phyloP scores from a whole-genome alignment of 35 echinoderm and acorn worm species.

The Heliocidaris tuberculata region DNA sequence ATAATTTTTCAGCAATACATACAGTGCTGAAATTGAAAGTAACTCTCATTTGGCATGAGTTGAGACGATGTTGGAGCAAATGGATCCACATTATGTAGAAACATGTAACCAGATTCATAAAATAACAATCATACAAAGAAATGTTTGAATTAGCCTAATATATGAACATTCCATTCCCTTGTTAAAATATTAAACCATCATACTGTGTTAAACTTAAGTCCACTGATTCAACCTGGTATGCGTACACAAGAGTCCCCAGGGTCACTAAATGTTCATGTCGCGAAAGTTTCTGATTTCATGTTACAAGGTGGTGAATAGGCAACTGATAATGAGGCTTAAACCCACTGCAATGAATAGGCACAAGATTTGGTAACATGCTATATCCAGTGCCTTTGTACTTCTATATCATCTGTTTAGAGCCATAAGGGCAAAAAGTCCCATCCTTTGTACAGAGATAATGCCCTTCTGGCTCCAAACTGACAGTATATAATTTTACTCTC shows the following conservation, averaged over 20 bases:
- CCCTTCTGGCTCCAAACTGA: no score
- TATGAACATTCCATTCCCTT: no score
- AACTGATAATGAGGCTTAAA: background rate
- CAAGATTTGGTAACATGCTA: background rate
- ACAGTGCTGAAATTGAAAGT: background rate
- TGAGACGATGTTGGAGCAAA: background rate
- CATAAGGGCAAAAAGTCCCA: no score
- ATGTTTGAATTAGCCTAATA: no score
- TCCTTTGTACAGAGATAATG: no score
- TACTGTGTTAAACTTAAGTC: no score
- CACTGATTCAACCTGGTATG: no score
- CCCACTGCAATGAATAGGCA: background rate
- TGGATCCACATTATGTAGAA: background rate
- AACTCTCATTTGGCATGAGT: conserved; percentile 16
- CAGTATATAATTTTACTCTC: background rate
- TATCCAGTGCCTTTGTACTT: background rate
- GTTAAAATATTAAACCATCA: no score
- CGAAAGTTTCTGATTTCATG: background rate
- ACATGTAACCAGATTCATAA: background rate
- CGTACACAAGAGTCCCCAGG: no score
- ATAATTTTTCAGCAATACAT: background rate
- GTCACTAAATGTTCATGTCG: no score
- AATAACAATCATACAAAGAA: background rate
- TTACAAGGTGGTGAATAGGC: background rate
- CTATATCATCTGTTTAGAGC: background rate